A percentile compares a stretch with the other conserved stretches of the same genome.
These are phyloP conservation scores for Eupithecia dodoneata DNA, from an alignment of 2,888 invertebrate genomes.

Conservation along the genomic window DNA sequence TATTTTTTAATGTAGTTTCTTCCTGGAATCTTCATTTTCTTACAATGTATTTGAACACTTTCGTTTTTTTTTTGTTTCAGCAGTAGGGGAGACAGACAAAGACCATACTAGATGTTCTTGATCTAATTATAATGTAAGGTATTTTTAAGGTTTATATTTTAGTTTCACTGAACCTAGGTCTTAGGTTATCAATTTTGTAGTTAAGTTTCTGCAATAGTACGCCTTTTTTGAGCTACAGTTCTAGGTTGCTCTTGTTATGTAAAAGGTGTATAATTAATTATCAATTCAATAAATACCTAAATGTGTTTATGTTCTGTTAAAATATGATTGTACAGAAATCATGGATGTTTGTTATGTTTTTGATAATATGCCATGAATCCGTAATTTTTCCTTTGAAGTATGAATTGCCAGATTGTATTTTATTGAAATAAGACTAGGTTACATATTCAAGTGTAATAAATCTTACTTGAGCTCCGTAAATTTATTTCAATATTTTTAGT, in stretches of 20 bases:
- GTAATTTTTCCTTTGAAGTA: slow-evolving; percentile 13
- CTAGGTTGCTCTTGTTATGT: neutral
- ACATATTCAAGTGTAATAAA: slow-evolving; percentile 38
- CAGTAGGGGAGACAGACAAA: slow-evolving; percentile 53
- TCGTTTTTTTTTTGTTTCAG: slow-evolving; percentile 71
- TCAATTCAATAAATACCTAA: neutral
- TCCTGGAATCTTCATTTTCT: neutral
- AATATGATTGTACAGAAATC: slow-evolving; percentile 5
- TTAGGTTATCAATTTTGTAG: slow-evolving; percentile 22
- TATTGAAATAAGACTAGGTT: slow-evolving; percentile 27
- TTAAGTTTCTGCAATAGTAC: slow-evolving; percentile 3
- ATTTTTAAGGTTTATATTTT: slow-evolving; percentile 45
- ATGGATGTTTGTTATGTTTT: slow-evolving; percentile 23
- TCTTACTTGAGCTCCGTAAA: slow-evolving; percentile 25
- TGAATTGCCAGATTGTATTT: slow-evolving; percentile 31
- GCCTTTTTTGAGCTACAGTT: neutral
- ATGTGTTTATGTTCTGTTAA: neutral
- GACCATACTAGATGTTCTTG: slow-evolving; percentile 54
- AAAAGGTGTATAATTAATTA: neutral
- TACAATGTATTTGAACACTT: neutral
- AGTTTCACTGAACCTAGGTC: slow-evolving; percentile 47
- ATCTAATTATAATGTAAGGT: slow-evolving; percentile 34
- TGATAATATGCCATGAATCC: slow-evolving; percentile 16
- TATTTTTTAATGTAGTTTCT: neutral
- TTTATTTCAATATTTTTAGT: slow-evolving; percentile 6